These are phyloP conservation scores for Neomonachus schauinslandi DNA, from an alignment of 2,113 vertebrate genomes.

Conservation along the genomic window DNA sequence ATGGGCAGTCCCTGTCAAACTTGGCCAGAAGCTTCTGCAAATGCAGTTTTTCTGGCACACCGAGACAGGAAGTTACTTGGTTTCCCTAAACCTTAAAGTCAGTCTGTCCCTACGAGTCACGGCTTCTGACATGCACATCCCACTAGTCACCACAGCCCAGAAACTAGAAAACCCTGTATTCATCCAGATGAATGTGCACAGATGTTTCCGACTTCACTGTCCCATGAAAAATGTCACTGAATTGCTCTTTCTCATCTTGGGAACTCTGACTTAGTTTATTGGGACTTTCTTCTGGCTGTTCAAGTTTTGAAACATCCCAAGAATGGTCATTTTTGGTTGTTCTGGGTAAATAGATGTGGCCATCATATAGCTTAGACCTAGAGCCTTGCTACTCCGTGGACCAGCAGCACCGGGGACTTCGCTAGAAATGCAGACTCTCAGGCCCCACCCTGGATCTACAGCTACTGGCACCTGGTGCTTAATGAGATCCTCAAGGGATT, in stretches of 20 bases:
- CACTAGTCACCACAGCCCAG: constrained; percentile 48
- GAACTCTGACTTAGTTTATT: constrained; percentile 58
- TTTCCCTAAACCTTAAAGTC: constrained; percentile 53
- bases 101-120: constrained; percentile 33
- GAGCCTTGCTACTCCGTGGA: neutral
- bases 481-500: neutral
- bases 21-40: neutral
- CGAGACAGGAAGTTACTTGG: constrained; percentile 38
- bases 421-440: neutral
- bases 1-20: constrained; percentile 39
- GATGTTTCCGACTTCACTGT: constrained; percentile 69
- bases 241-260: constrained; percentile 44
- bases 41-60: constrained; percentile 17
- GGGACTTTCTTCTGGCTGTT: constrained; percentile 48
- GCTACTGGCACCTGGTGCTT: neutral
- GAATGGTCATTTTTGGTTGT: constrained; percentile 14
- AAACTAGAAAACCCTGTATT: constrained; percentile 31
- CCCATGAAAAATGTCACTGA: constrained; percentile 9
- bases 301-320: constrained; percentile 50
- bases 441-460: neutral
- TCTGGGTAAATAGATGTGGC: neutral
- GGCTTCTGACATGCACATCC: constrained; percentile 39
- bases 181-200: constrained; percentile 47
- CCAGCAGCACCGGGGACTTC: neutral
- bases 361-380: neutral